Evolutionary conservation across 1,140 invertebrate species (phyloP).

Genomic region (Macrobrachium rosenbergii): DNA sequence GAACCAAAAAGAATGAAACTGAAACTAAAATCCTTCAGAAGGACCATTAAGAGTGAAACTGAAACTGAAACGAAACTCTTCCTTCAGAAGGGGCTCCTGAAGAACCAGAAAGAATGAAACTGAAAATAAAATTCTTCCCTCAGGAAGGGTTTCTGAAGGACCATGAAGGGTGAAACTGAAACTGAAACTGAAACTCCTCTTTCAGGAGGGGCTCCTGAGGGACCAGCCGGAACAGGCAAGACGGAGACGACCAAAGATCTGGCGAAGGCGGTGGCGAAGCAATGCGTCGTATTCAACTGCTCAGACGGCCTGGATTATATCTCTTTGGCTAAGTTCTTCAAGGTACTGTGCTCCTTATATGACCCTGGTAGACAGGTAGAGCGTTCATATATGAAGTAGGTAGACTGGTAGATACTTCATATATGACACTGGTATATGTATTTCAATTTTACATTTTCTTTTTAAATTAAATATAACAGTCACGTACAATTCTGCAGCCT

Average conservation of each 20-base stretch:
- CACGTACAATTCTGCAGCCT: too few species aligned
- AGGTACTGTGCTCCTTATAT: conserved; percentile 71
- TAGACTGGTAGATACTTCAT: too few species aligned
- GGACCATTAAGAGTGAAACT: too few species aligned
- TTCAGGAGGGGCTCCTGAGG: conserved; percentile 86
- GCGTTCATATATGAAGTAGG: neutral
- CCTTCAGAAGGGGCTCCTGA: conserved; percentile 83
- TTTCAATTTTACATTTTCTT: too few species aligned
- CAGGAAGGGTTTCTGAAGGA: neutral
- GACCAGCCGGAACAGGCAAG: conserved; percentile 95
- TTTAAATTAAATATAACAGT: too few species aligned
- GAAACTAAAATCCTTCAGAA: conserved; percentile 48
- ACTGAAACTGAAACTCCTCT: neutral
- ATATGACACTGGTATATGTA: too few species aligned
- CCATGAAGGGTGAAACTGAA: neutral
- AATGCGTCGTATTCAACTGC: conserved; percentile 97
- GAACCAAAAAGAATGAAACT: conserved; percentile 81
- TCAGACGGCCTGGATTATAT: conserved; percentile 92
- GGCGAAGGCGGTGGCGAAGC: conserved; percentile 95
- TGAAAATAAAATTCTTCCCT: neutral
- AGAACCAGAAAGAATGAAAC: conserved; percentile 84
- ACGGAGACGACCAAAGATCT: conserved; percentile 97
- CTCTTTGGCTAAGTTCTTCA: conserved; percentile 96
- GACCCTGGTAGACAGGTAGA: neutral
- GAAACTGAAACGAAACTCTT: neutral